Base-by-base conservation (phyloP, 2,797 vertebrate species). In the Hemibagrus guttatus region DNA sequence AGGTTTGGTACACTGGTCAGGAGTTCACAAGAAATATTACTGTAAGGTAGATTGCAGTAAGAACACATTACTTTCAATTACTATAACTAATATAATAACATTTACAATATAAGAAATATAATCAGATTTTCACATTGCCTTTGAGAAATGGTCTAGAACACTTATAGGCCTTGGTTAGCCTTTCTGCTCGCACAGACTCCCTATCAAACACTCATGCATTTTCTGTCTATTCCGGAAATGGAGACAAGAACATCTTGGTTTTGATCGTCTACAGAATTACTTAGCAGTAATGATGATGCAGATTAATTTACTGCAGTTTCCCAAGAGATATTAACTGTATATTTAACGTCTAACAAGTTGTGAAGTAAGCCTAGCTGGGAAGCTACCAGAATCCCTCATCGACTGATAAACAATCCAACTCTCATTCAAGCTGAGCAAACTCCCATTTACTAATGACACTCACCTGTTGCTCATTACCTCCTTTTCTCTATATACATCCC, bases 41-140 rank as follows among this genome's bases (percentile, higher is more conserved):
- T 58, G 54, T 79, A 79, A 79, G 16, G 28, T 58, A 6, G 28
- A 17, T 58, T 35, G 16, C 28, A 21, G 23, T 46, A 49, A 49
- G 35, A 46, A 63, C 58, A 21, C 21, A 21, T 21, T 81, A 26
- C 35, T 81, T 81, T 42, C 78, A 26, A 46, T 78, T 78, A 58
- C 8, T 35, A 56, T 58, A 56, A 31, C 17, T 56, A n/a, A 19
- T 31, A 31, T 56, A 78, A 31, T 12, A 58, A 58, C 54, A 64
- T 81, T 63, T 81, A 49, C 46, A 8, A 49, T 49, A 42, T 46
- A 64, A 81, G 35, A 49, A 63, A 81, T 3, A 63, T n/a, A 28
- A 81, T 63, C 35, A 46, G 63, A 26, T 46, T 23, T 64, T 81
- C 59, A 81, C 23, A 46, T 42, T 81, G 39, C 79, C 39, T 64